Evolutionary conservation across 2,888 invertebrate species (phyloP).

Genomic region (Drosophila paramelanica): DNA sequence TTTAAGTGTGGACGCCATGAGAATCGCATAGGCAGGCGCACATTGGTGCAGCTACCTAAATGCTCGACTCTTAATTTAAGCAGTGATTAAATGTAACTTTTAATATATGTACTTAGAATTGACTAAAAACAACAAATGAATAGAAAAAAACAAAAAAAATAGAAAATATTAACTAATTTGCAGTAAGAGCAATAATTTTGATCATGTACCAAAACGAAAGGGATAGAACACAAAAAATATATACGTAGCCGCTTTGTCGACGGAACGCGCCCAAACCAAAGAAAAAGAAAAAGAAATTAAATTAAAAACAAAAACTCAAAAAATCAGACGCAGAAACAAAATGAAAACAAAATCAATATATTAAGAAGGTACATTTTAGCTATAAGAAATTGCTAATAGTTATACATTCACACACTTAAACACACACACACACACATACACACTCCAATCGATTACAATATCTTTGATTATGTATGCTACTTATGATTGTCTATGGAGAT

Average conservation of each 20-base stretch:
- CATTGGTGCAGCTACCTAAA: slow-evolving; percentile 3
- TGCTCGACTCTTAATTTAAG: slow-evolving; percentile 25
- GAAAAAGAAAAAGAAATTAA: slow-evolving; percentile 4
- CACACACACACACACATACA: slow-evolving; percentile 7
- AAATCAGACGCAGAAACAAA: slow-evolving; percentile 12
- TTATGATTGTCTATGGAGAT: slow-evolving; percentile 69
- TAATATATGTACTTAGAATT: slow-evolving; percentile 30
- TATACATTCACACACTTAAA: slow-evolving; percentile 13
- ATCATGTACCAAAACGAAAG: slow-evolving; percentile 1
- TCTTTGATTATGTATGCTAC: slow-evolving; percentile 63
- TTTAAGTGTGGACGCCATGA: slow-evolving; percentile 12
- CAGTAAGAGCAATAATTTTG: slow-evolving; percentile 24
- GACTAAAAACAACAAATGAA: slow-evolving; percentile 6
- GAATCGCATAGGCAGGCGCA: slow-evolving; percentile 33
- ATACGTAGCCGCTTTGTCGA: slow-evolving; percentile 73
- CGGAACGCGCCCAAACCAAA: slow-evolving; percentile 63
- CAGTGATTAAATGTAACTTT: slow-evolving; percentile 37
- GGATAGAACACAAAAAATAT: slow-evolving; percentile 1
- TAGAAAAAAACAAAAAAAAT: background rate
- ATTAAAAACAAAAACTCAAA: slow-evolving; percentile 15
- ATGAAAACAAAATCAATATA: slow-evolving; percentile 18
- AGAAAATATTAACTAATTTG: slow-evolving; percentile 27
- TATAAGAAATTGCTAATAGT: slow-evolving; percentile 44
- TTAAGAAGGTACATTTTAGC: slow-evolving; percentile 27
- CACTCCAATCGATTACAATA: slow-evolving; percentile 47